A percentile compares a stretch with the other conserved stretches of the same genome.
These are phyloP conservation scores for Peromyscus nudipes DNA, from an alignment of 2,797 vertebrate species.

Conservation along the genomic window DNA sequence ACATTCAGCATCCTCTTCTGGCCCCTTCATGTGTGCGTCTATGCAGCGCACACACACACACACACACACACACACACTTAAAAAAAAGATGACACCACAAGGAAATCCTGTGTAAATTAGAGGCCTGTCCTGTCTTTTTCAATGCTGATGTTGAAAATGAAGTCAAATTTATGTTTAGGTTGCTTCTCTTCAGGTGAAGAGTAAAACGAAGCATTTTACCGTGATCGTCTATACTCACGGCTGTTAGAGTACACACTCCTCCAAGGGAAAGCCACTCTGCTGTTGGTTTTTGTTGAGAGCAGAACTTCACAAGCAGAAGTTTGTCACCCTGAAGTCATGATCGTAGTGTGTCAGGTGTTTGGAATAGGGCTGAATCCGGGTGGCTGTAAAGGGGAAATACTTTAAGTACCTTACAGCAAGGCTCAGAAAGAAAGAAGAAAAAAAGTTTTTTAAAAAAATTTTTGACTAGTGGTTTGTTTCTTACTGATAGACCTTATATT, in stretches of 20 bases:
- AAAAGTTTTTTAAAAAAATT: neutral
- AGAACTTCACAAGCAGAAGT: neutral
- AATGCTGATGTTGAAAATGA: neutral
- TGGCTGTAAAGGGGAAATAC: neutral
- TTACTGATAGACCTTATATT: neutral
- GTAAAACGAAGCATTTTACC: slow-evolving; percentile 64
- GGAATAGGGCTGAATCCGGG: neutral
- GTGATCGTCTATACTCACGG: slow-evolving; percentile 40
- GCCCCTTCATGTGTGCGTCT: neutral
- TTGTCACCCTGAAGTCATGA: neutral
- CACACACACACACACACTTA: too few species aligned
- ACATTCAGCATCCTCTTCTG: neutral
- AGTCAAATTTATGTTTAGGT: neutral
- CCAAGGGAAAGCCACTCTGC: neutral
- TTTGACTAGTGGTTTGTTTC: neutral
- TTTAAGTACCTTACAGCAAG: neutral
- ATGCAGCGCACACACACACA: neutral
- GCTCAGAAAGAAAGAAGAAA: neutral
- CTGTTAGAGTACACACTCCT: slow-evolving; percentile 71
- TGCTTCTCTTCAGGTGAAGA: slow-evolving; percentile 20
- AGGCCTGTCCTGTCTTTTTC: neutral
- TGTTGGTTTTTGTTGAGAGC: neutral
- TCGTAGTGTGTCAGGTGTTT: neutral
- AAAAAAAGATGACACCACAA: neutral
- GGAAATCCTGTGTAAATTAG: neutral